Conservation (phyloP, 1,140 invertebrate species). For the Dufourea novaeangliae region DNA sequence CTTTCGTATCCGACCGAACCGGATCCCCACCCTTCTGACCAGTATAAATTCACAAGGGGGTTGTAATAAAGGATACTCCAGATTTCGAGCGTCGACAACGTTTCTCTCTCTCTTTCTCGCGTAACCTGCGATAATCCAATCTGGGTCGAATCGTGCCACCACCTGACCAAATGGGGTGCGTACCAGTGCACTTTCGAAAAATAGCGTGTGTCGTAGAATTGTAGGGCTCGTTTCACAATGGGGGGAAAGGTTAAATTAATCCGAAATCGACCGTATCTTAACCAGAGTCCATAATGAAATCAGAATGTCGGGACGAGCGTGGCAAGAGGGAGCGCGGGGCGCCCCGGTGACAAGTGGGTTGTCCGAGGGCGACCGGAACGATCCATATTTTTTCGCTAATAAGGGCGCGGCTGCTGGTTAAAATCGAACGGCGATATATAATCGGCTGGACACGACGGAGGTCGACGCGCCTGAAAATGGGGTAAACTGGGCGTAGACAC, state of each 20-base stretch:
- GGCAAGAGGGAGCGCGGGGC: too few relatives aligned
- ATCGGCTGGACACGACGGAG: constrained; percentile 14
- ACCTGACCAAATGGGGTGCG: too few relatives aligned
- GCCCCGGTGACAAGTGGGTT: background rate
- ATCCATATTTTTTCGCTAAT: constrained; percentile 30
- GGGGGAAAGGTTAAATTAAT: too few relatives aligned
- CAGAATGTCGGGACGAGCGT: background rate
- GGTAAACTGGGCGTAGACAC: constrained; percentile 54
- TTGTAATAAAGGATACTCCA: constrained; percentile 12
- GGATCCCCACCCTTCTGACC: background rate
- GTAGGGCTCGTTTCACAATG: too few relatives aligned
- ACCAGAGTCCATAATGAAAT: constrained; percentile 14
- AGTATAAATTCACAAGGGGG: constrained; percentile 12
- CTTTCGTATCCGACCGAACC: background rate
- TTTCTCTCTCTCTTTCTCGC: background rate
- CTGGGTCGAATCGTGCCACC: constrained; percentile 16
- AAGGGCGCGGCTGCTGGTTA: constrained; percentile 49
- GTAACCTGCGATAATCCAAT: too few relatives aligned
- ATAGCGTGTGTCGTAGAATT: too few relatives aligned
- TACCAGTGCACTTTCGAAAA: too few relatives aligned
- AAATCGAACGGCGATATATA: constrained; percentile 33
- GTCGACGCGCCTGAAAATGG: constrained; percentile 34
- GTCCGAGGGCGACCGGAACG: background rate
- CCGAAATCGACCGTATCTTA: too few relatives aligned
- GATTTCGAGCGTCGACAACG: constrained; percentile 16